A percentile compares a stretch with the other conserved stretches of the same genome.
phyloP scores from a whole-genome alignment of 2,888 invertebrate genomes.

The Neoscelio sp. region DNA sequence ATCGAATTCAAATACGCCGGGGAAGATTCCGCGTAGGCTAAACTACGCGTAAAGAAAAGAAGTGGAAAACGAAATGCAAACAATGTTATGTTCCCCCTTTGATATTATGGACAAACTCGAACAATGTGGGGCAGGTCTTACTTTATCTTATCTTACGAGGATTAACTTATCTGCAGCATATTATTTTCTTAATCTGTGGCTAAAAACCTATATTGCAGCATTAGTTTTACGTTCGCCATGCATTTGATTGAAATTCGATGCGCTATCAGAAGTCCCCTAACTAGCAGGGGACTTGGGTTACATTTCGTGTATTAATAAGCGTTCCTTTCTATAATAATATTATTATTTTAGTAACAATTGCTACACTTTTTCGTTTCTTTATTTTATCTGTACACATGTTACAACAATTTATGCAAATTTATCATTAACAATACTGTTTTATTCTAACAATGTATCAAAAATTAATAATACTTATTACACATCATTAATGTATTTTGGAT shows the following conservation, averaged over 20 bases:
- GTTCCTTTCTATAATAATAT: no score
- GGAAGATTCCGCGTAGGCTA: conserved; percentile 76
- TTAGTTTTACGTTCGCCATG: conserved; percentile 72
- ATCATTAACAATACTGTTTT: no score
- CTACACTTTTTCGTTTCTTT: no score
- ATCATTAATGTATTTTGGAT: no score
- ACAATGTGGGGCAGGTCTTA: conserved; percentile 69
- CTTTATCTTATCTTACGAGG: conserved; percentile 79
- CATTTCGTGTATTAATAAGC: no score
- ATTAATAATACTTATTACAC: no score
- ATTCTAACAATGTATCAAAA: no score
- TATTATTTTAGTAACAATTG: no score
- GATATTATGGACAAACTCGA: conserved; percentile 66
- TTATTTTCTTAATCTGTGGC: conserved; percentile 82
- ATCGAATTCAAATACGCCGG: conserved; percentile 82
- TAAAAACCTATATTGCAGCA: conserved; percentile 83
- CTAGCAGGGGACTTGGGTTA: not conserved
- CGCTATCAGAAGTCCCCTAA: conserved; percentile 35
- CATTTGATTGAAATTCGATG: conserved; percentile 64
- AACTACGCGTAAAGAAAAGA: conserved; percentile 70
- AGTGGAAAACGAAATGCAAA: conserved; percentile 75
- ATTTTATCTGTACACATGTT: no score
- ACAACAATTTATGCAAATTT: no score
- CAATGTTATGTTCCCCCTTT: conserved; percentile 73
- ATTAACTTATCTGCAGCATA: conserved; percentile 83